phyloP scores from a whole-genome alignment of 2,113 vertebrate species.

The Epinephelus cyanopodus region DNA sequence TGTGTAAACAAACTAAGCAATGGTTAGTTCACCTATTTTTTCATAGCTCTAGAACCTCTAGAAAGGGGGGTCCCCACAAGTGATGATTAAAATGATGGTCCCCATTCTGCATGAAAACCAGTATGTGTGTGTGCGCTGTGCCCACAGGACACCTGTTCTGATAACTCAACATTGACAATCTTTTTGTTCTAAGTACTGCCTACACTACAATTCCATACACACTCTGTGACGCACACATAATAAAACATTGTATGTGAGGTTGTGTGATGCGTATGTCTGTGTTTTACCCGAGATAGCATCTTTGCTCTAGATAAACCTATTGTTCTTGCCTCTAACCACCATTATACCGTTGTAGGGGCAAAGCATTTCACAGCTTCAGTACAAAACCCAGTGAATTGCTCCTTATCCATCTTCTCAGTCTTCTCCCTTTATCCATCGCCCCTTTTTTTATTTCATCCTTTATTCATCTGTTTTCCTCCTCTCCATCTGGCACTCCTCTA shows the following conservation, averaged over 20 bases:
- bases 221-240: slow-evolving; percentile 44
- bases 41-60: no score
- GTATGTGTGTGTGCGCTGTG: not conserved
- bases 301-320: slow-evolving; percentile 69
- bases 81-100: no score
- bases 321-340: slow-evolving; percentile 73
- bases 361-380: slow-evolving; percentile 58
- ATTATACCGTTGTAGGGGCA: slow-evolving; percentile 57
- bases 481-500: slow-evolving; percentile 73
- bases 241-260: slow-evolving; percentile 35
- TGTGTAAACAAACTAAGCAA: no score
- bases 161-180: slow-evolving; percentile 56
- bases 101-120: no score
- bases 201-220: slow-evolving; percentile 38
- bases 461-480: slow-evolving; percentile 60
- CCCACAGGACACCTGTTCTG: slow-evolving; percentile 62
- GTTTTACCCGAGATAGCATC: slow-evolving; percentile 61
- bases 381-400: slow-evolving; percentile 65
- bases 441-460: slow-evolving; percentile 55
- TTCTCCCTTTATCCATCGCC: slow-evolving; percentile 42
- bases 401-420: slow-evolving; percentile 58
- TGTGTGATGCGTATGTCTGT: slow-evolving; percentile 21
- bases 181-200: slow-evolving; percentile 51
- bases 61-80: no score
- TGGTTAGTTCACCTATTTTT: no score